Evolutionary conservation across 2,113 vertebrate genomes (phyloP).

Genomic region (Grantiella picta): DNA sequence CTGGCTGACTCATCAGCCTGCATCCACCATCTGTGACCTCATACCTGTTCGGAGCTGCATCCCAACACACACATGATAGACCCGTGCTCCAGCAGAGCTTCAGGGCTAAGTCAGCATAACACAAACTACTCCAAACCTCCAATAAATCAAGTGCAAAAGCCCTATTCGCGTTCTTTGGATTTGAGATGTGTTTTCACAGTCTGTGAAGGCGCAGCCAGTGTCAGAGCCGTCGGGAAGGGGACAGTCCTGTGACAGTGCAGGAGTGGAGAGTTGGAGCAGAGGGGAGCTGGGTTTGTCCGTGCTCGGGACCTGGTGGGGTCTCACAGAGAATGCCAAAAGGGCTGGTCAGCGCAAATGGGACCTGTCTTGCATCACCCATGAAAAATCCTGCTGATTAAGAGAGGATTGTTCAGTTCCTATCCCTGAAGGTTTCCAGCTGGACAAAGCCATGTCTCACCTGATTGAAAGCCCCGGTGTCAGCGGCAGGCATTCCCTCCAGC

Average conservation of each 20-base stretch:
- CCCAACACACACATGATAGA: accelerated
- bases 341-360: neutral
- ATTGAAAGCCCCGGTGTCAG: neutral
- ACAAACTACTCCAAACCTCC: neutral
- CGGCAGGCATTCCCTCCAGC: neutral
- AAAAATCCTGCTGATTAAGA: neutral
- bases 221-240: accelerated
- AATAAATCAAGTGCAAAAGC: accelerated
- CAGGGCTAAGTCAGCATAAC: accelerated
- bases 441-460: neutral
- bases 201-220: neutral
- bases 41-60: accelerated
- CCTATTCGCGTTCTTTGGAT: neutral
- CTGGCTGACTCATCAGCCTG: neutral
- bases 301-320: neutral
- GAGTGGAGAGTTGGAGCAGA: neutral
- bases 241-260: neutral
- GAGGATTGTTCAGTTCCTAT: too few relatives aligned
- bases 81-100: neutral
- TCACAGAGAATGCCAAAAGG: neutral
- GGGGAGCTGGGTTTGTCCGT: neutral
- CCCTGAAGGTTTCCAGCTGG: neutral
- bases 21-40: accelerated
- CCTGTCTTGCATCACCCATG: neutral
- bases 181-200: neutral